Evolutionary conservation across 2,888 invertebrate genomes (phyloP), one percentile per base, ranked within the genome.

Genomic region (Cerceris ruficornis): DNA sequence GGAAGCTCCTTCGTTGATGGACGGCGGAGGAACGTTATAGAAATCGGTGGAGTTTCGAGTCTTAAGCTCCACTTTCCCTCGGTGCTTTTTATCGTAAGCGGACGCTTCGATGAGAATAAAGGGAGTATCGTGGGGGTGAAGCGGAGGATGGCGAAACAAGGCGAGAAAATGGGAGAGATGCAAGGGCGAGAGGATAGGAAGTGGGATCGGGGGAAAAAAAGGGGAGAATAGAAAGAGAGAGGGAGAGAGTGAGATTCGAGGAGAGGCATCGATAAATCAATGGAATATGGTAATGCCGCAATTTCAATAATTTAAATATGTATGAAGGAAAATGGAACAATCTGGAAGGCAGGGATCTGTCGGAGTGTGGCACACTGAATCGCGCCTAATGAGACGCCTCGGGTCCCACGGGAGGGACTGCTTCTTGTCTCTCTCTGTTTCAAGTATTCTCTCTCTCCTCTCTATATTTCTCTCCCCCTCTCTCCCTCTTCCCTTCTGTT

Each of bases 221-320:
- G 17, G 43, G 57, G 54, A 49, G 15, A 57, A 28, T 7, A 14
- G 55, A 28, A n/a, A 39, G 61, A 62, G 39, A 65, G 49, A 42
- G 52, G 65, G 55, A 54, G 67, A 69, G 60, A 75, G 75, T 80
- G 81, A 78, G 77, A 78, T 76, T 74, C 59, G 85, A 83, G 82
- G 82, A 86, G 87, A 88, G 88, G 88, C 89, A 89, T 87, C 91
- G 91, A 91, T 91, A 91, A 91, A 91, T 91, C 91, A 91, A 91
- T 91, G 89, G 89, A 91, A 88, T 91, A 91, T 91, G 91, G 91
- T 91, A 91, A 91, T 91, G 85, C 79, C 75, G 75, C 85, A 88
- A 91, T 91, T 91, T 91, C 90, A 91, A 91, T 91, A 91, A 91
- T 90, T 91, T 91, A 91, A 91, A 91, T 91, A 91, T 91, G 90